Evolutionary conservation across 2,797 vertebrate species (phyloP), one percentile per base, ranked within the genome.

Genomic region (Apodemus agrarius): DNA sequence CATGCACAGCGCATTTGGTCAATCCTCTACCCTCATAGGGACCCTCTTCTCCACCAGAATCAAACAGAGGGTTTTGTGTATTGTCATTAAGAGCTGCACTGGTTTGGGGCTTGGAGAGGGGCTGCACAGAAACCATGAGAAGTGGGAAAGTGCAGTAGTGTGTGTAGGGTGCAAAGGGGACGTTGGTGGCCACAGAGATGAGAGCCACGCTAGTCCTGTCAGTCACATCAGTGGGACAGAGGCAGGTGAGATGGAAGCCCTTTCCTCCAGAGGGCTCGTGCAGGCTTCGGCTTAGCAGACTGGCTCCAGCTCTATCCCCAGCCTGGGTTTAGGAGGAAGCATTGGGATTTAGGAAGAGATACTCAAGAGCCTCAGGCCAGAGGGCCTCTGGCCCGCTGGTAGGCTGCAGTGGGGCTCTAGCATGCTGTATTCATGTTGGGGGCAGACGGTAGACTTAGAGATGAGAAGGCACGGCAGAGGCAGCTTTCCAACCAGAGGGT

Each of bases 171-270:
- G 52, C 3, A 19, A 31, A 29, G 22, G 8, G 6, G 24, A 5
- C 22, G 3, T 43, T 59, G 79, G 65, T 37, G 34, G 69, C 10
- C 16, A 9, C 9, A 3, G 81, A 52, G 43, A 16, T 16, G 52
- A 52, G 19, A 24, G 65, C 26, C 34, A 13, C 3, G 43, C n/a
- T 16, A 37, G 31, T 37, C 5, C 0, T 0, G 1, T 63, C 14
- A n/a, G 54, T 31, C 83, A 46, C n/a, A 43, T 37, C 5, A 12
- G 16, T 46, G 19, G 29, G 49, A 78, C 49, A 10, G 72, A 65
- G 72, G 37, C 12, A 22, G 34, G 14, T 26, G 10, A 13, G 54
- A n/a, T 26, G 26, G 29, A 46, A 13, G 54, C 29, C 0, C 37
- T 46, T 61, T 11, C 21, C 31, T 31, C 19, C 19, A 10, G 40